Evolutionary conservation across 2,797 vertebrate species (phyloP).

Genomic region (Thripadectes ignobilis): DNA sequence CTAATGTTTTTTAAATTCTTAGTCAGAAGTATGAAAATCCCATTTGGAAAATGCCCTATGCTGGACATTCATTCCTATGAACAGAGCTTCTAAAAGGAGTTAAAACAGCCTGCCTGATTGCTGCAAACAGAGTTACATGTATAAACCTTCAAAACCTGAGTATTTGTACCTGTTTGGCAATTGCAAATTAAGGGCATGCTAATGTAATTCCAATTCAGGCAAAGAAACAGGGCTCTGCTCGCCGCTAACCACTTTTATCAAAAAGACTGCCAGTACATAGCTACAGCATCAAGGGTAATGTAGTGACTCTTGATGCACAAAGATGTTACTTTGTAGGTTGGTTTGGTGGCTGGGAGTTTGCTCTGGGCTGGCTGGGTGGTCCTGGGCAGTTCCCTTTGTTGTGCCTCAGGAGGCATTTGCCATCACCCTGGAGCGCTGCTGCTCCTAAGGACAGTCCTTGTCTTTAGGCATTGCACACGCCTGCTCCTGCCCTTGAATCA

Average conservation of each 20-base stretch:
- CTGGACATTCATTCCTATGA: neutral
- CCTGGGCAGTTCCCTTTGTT: neutral
- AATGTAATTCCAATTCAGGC: neutral
- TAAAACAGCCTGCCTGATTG: neutral
- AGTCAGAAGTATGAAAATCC: neutral
- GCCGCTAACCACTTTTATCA: neutral
- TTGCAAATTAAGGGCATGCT: neutral
- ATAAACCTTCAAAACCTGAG: neutral
- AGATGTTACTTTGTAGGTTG: neutral
- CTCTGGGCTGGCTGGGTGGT: neutral
- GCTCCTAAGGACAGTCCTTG: neutral
- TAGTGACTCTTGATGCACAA: neutral
- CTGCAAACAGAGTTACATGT: neutral
- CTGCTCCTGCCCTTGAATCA: neutral
- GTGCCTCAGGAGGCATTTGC: neutral
- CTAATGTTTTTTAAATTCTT: neutral
- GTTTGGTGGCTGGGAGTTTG: neutral
- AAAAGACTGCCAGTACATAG: neutral
- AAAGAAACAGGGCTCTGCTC: neutral
- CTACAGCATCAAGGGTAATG: neutral
- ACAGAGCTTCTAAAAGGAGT: neutral
- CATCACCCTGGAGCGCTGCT: neutral
- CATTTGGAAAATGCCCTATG: neutral
- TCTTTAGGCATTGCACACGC: fast-evolving
- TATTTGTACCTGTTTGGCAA: neutral